These are phyloP conservation scores for Pogona vitticeps DNA, from an alignment of 2,113 vertebrate genomes.

Conservation along the genomic window DNA sequence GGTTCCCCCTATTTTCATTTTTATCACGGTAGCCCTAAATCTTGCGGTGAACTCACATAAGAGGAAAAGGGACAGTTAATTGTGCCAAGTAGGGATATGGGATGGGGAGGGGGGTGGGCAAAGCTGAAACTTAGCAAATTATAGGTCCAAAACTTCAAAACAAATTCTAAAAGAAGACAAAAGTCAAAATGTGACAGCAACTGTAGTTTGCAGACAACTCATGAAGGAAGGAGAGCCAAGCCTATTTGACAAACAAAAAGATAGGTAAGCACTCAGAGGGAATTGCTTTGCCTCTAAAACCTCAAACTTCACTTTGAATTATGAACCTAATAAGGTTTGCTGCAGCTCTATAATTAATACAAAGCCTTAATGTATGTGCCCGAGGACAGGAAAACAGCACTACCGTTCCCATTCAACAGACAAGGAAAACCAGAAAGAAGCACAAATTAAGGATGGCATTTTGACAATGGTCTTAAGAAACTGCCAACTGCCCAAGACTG, in stretches of 20 bases:
- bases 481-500: background rate
- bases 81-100: background rate
- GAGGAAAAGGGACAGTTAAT: background rate
- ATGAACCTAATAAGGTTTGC: background rate
- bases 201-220: background rate
- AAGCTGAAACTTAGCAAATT: background rate
- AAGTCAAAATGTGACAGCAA: background rate
- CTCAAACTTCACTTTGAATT: background rate
- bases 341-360: slow-evolving; percentile 3
- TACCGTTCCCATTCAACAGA: background rate
- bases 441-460: background rate
- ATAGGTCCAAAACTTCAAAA: background rate
- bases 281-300: background rate
- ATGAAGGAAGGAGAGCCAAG: background rate
- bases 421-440: background rate
- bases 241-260: background rate
- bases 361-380: background rate
- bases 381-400: background rate
- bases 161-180: background rate
- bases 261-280: background rate
- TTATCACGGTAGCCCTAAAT: background rate
- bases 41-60: background rate
- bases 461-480: background rate
- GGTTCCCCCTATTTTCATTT: background rate
- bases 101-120: background rate